These are phyloP conservation scores for Mormyrus proboscirostris DNA, from an alignment of 2,797 vertebrate species.

Conservation along the genomic window DNA sequence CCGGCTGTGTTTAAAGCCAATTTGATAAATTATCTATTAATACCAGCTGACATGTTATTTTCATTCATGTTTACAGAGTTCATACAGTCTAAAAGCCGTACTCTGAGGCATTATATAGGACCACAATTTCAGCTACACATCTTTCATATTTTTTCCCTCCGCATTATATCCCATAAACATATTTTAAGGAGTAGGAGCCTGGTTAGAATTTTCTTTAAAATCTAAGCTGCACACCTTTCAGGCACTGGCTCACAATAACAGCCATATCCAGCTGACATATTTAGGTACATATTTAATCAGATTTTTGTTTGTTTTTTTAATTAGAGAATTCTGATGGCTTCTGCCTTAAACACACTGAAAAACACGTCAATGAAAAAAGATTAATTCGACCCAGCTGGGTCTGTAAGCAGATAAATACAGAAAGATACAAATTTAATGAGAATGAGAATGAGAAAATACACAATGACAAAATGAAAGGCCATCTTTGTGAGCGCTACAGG, in stretches of 20 bases:
- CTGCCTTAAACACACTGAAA: neutral
- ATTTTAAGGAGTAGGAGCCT: neutral
- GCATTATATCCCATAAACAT: neutral
- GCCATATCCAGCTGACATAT: neutral
- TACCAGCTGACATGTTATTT: neutral
- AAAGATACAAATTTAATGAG: neutral
- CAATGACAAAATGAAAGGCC: neutral
- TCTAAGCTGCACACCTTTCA: neutral
- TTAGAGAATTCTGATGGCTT: neutral
- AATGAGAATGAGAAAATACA: neutral
- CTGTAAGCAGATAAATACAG: neutral
- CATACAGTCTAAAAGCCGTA: neutral
- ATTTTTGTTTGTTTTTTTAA: neutral
- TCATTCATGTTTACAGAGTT: neutral
- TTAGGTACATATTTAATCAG: neutral
- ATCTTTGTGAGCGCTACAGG: neutral
- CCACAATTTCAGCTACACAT: neutral
- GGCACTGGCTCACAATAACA: neutral
- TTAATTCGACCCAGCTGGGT: neutral
- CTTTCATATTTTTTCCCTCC: neutral
- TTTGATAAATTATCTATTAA: slow-evolving; percentile 12
- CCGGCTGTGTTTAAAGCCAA: neutral
- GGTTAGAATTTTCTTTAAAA: neutral
- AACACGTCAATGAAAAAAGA: neutral
- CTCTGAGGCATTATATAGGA: neutral